These are phyloP conservation scores for Condylostylus longicornis DNA, from an alignment of 1,140 invertebrate species.

Conservation along the genomic window DNA sequence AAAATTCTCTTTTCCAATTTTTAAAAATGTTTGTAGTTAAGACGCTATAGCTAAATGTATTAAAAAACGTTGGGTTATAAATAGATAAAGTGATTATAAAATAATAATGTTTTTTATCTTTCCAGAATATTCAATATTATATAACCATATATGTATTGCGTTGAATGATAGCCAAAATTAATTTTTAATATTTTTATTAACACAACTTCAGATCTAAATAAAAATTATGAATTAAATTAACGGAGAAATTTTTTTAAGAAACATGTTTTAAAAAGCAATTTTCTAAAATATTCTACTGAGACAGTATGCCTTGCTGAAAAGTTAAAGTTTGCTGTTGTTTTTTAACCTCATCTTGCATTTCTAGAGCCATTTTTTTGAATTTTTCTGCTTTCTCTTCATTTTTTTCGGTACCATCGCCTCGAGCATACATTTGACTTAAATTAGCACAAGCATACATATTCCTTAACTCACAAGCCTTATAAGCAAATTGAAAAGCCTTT, in stretches of 20 bases:
- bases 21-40: too few relatives aligned
- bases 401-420: conserved; percentile 56
- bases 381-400: conserved; percentile 51
- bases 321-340: conserved; percentile 39
- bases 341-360: conserved; percentile 50
- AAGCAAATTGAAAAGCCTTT: conserved; percentile 58
- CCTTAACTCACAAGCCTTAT: conserved; percentile 61
- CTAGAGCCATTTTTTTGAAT: conserved; percentile 52
- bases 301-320: conserved; percentile 46
- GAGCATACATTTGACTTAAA: conserved; percentile 54
- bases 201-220: not conserved
- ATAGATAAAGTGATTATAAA: too few relatives aligned
- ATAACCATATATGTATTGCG: too few relatives aligned
- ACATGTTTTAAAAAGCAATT: too few relatives aligned
- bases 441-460: conserved; percentile 77
- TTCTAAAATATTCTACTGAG: not conserved
- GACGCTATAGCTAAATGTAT: too few relatives aligned
- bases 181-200: too few relatives aligned
- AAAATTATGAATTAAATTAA: not conserved
- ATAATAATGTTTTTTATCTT: too few relatives aligned
- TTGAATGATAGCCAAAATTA: too few relatives aligned
- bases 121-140: too few relatives aligned
- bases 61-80: too few relatives aligned
- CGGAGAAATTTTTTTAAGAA: too few relatives aligned
- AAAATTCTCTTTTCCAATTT: too few relatives aligned